A percentile compares a stretch with the other conserved stretches of the same genome.
Evolutionary conservation across 2,113 vertebrate species (phyloP).

Genomic region (Alces alces): DNA sequence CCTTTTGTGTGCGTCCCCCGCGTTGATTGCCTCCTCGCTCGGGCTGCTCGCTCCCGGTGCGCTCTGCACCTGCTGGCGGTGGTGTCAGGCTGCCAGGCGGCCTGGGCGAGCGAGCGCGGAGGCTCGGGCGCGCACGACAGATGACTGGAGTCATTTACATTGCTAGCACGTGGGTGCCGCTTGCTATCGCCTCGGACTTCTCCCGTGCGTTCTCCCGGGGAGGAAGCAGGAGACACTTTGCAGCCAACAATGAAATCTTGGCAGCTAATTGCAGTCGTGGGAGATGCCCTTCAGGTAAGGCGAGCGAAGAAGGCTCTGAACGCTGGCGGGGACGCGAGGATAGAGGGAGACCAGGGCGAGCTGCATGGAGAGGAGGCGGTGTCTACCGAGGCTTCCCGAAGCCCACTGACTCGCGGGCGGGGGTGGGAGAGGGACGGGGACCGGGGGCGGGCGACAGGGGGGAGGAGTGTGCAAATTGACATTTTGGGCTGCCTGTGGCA

Average conservation of each 20-base stretch:
- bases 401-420: constrained; percentile 59
- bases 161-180: constrained; percentile 81
- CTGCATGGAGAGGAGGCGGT: constrained; percentile 23
- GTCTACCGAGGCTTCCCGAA: background rate
- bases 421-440: constrained; percentile 53
- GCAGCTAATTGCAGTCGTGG: constrained; percentile 84
- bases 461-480: constrained; percentile 71
- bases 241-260: constrained; percentile 84
- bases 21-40: background rate
- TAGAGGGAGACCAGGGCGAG: background rate
- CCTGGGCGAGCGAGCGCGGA: background rate
- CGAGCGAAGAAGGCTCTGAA: background rate
- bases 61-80: constrained; percentile 60
- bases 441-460: constrained; percentile 66
- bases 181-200: constrained; percentile 67
- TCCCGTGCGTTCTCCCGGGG: constrained; percentile 56
- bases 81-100: constrained; percentile 39
- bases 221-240: constrained; percentile 72
- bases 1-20: background rate
- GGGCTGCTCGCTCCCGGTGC: background rate
- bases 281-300: constrained; percentile 89
- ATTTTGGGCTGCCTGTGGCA: constrained; percentile 64
- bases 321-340: constrained; percentile 42
- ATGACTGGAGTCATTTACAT: constrained; percentile 80
- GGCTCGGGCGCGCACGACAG: constrained; percentile 63